These are phyloP conservation scores for Myotis findleyi DNA, from an alignment of 2,797 vertebrate species.

Conservation along the genomic window DNA sequence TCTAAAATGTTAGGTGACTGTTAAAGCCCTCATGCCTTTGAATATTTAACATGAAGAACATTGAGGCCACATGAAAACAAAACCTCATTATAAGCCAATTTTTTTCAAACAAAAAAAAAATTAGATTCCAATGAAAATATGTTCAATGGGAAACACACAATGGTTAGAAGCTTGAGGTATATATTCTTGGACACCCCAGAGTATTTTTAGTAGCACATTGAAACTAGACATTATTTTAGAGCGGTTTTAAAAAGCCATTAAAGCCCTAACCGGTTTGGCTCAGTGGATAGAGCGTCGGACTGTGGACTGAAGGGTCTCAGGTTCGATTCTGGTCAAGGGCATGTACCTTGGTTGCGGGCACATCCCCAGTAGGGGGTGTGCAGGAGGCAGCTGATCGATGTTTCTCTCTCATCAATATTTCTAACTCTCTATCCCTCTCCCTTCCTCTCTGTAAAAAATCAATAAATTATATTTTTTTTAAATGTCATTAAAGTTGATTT, in stretches of 20 bases:
- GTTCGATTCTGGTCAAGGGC: no score
- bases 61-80: conserved; percentile 38
- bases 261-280: not conserved
- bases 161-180: not conserved
- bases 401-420: no score
- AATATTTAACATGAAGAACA: conserved; percentile 34
- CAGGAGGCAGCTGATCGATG: no score
- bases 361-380: no score
- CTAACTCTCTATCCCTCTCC: no score
- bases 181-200: conserved; percentile 47
- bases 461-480: not conserved
- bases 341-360: no score
- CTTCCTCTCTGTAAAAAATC: no score
- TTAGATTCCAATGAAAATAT: conserved; percentile 17
- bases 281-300: no score
- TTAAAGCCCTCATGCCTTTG: not conserved
- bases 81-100: conserved; percentile 15
- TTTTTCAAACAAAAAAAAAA: not conserved
- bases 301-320: no score
- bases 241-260: not conserved
- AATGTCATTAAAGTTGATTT: conserved; percentile 16
- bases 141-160: conserved; percentile 27
- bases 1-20: not conserved
- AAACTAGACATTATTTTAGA: conserved; percentile 48
- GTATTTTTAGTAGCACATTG: conserved; percentile 39